Conservation (phyloP, 2,113 vertebrate genomes). For the Tetrao urogallus region DNA sequence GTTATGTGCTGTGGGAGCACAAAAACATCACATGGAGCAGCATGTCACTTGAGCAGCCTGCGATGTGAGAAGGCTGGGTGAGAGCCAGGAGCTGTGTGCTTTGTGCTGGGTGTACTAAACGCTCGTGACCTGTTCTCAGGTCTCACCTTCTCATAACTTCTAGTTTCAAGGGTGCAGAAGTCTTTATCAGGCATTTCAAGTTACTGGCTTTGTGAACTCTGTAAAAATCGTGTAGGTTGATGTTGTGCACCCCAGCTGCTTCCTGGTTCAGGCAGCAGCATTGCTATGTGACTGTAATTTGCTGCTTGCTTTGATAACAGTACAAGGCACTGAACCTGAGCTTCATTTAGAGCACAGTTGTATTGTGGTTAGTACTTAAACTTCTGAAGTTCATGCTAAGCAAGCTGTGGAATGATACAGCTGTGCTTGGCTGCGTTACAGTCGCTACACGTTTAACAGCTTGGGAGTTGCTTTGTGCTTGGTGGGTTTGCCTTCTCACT, state of each 20-base stretch:
- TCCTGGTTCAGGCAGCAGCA: not conserved
- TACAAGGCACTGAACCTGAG: not conserved
- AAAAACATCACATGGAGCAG: not conserved
- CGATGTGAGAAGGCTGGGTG: not conserved
- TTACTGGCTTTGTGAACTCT: not conserved
- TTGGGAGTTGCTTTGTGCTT: not conserved
- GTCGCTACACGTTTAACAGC: not conserved
- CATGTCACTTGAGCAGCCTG: fast-evolving
- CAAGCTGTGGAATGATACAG: not conserved
- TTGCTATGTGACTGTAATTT: not conserved
- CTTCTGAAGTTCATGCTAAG: not conserved
- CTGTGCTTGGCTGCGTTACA: not conserved
- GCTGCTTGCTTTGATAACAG: not conserved
- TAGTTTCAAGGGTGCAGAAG: not conserved
- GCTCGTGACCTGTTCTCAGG: not conserved
- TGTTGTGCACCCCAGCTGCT: not conserved
- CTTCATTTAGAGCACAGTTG: not conserved
- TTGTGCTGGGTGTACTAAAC: not conserved
- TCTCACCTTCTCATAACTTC: not conserved
- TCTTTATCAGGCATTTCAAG: not conserved
- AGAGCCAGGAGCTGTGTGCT: not conserved
- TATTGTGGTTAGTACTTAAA: not conserved
- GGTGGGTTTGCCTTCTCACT: not conserved
- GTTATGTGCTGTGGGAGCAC: not conserved
- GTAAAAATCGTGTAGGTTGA: fast-evolving